phyloP scores from a whole-genome alignment of 2,113 vertebrate genomes.

The Micronycteris hirsuta region DNA sequence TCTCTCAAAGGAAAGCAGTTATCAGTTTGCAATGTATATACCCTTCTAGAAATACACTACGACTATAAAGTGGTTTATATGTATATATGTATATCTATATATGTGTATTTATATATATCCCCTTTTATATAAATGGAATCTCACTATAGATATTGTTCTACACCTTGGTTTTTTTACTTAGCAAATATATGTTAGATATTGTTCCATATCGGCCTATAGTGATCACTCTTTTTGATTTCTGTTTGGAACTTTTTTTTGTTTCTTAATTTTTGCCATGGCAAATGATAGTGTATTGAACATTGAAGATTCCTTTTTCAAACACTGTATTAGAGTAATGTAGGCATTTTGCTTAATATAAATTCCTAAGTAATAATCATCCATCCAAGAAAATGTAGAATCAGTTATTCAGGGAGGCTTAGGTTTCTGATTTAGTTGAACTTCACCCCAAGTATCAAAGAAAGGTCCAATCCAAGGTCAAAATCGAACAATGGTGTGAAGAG shows the following conservation, averaged over 20 bases:
- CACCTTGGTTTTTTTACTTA: neutral
- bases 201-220: neutral
- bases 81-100: neutral
- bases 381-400: neutral
- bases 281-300: neutral
- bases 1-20: neutral
- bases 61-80: constrained; percentile 10
- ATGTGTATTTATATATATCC: neutral
- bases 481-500: neutral
- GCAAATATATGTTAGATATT: neutral
- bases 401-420: constrained; percentile 7
- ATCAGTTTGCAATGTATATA: neutral
- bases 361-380: neutral
- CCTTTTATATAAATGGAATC: neutral
- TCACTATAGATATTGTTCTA: neutral
- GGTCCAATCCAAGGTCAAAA: constrained; percentile 11
- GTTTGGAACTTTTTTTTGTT: neutral
- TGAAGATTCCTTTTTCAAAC: neutral
- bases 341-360: constrained; percentile 24
- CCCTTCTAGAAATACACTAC: constrained; percentile 3
- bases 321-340: neutral
- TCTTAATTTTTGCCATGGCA: neutral
- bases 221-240: neutral
- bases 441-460: constrained; percentile 6
- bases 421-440: constrained; percentile 37